A percentile compares a stretch with the other conserved stretches of the same genome.
These are phyloP conservation scores for Drosophila mayaguana DNA, from an alignment of 2,888 invertebrate species.

Conservation along the genomic window DNA sequence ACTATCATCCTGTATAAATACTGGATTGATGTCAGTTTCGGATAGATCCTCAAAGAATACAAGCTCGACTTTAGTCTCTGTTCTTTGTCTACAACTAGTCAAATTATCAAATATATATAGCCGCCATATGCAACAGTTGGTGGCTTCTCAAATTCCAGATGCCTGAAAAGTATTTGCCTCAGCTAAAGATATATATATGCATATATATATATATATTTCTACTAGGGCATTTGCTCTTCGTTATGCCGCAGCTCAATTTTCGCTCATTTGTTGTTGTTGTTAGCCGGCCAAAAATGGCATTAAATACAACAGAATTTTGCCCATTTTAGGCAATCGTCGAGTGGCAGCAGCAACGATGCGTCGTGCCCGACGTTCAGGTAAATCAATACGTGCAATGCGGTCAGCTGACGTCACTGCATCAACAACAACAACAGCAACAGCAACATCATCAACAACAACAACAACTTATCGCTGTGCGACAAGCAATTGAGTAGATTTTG, in stretches of 20 bases:
- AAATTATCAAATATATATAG: not conserved
- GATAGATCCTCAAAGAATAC: no score
- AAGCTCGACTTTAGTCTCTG: no score
- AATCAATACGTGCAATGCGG: slow-evolving; percentile 54
- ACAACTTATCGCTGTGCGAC: slow-evolving; percentile 41
- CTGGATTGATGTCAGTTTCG: not conserved
- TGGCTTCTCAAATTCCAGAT: no score
- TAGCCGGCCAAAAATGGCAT: slow-evolving; percentile 44
- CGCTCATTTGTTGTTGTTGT: slow-evolving; percentile 27
- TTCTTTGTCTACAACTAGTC: no score
- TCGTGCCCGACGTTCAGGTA: slow-evolving; percentile 30
- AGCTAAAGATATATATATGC: not conserved
- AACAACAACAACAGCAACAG: not conserved
- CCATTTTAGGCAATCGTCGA: slow-evolving; percentile 70
- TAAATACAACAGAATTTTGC: slow-evolving; percentile 61
- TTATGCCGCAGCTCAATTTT: not conserved
- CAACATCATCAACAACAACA: not conserved
- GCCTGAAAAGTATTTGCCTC: not conserved
- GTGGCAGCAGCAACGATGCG: slow-evolving; percentile 18
- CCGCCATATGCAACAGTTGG: not conserved
- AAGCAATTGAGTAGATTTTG: slow-evolving; percentile 40
- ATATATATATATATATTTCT: not conserved
- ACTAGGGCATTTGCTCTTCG: slow-evolving; percentile 20
- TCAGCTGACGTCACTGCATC: slow-evolving; percentile 56
- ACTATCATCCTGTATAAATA: not conserved